phyloP scores from a whole-genome alignment of 2,113 vertebrate species.

The Chauna torquata region DNA sequence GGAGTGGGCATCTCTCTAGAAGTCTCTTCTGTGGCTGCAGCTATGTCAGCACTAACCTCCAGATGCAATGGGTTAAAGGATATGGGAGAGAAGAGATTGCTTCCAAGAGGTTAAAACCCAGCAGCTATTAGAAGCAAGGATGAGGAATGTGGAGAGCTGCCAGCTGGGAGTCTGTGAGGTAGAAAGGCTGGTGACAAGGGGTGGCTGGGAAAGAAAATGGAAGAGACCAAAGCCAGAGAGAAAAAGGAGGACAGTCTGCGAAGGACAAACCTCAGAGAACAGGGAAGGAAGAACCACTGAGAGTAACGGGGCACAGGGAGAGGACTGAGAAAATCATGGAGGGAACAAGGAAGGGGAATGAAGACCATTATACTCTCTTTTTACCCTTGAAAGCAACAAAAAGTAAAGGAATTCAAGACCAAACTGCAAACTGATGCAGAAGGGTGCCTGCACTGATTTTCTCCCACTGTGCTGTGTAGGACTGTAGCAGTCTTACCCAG shows the following conservation, averaged over 20 bases:
- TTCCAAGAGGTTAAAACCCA: not conserved
- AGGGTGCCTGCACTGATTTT: not conserved
- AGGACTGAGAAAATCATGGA: not conserved
- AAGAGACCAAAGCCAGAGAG: not conserved
- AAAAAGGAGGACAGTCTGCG: not conserved
- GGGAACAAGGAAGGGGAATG: fast-evolving
- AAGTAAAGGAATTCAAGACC: not conserved
- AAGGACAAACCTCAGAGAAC: not conserved
- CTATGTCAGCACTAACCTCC: not conserved
- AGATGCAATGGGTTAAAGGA: not conserved
- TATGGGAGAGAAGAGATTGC: not conserved
- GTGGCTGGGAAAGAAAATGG: not conserved
- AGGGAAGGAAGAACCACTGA: not conserved
- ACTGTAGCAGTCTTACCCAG: not conserved
- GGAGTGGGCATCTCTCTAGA: not conserved
- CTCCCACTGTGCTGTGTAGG: not conserved
- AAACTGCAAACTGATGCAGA: not conserved
- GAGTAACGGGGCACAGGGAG: not conserved
- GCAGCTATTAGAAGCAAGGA: not conserved
- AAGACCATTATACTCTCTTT: not conserved
- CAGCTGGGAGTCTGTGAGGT: not conserved
- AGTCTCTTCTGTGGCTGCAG: not conserved
- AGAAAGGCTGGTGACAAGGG: not conserved
- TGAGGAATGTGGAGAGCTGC: not conserved
- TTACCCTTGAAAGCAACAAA: not conserved